Conservation (phyloP, 2,797 vertebrate species). For the Rhinichthys osculus region DNA sequence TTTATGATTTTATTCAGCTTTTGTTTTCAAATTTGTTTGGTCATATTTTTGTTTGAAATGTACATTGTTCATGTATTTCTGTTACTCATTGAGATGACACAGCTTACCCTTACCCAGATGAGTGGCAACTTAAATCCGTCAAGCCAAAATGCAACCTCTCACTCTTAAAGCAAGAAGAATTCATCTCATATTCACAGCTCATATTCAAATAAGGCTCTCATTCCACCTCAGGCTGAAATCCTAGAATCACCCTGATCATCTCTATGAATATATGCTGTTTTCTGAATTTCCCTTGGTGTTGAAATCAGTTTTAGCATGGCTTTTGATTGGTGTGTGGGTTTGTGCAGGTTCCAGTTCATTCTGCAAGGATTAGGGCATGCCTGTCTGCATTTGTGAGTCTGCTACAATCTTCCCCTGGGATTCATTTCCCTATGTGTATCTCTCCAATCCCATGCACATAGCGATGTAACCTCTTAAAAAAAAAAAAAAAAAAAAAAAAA, state of each 20-base stretch:
- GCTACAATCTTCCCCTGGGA: conserved; percentile 3
- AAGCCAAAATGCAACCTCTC: background rate
- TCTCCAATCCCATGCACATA: conserved; percentile 23
- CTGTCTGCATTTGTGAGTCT: conserved; percentile 17
- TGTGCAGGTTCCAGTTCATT: conserved; percentile 35
- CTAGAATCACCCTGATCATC: conserved; percentile 8
- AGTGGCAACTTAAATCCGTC: background rate
- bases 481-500: background rate
- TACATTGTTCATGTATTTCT: background rate
- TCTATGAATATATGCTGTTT: background rate
- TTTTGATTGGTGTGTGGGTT: conserved; percentile 50
- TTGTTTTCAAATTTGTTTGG: accelerated
- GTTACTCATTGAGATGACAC: background rate
- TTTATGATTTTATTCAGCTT: no score
- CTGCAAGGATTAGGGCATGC: background rate
- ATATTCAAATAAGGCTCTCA: background rate
- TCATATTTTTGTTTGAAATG: background rate
- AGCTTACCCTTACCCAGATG: background rate
- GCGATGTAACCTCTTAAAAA: conserved; percentile 9
- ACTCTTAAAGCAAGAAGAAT: background rate
- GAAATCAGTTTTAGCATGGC: conserved; percentile 28
- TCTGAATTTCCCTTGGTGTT: background rate
- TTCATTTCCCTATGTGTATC: conserved; percentile 16
- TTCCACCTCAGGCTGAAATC: conserved; percentile 17
- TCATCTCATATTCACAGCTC: background rate